These are phyloP conservation scores for Camptogramma bilineatum DNA, from an alignment of 2,888 invertebrate genomes.

Conservation along the genomic window DNA sequence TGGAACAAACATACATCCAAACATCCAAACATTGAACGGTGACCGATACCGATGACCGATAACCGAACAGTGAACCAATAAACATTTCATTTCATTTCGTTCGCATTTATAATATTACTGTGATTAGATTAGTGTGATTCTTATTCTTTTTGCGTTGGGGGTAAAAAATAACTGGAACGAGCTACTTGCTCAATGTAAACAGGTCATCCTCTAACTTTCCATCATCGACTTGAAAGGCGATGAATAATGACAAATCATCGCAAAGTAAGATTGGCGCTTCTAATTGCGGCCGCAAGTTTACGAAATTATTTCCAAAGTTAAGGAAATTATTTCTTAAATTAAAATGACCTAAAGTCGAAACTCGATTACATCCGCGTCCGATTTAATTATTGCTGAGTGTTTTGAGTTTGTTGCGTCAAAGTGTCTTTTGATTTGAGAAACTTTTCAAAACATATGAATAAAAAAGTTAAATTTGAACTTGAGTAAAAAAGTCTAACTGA, in stretches of 20 bases:
- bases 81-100: too few relatives aligned
- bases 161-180: not conserved
- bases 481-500: too few relatives aligned
- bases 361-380: conserved; percentile 33
- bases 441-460: not conserved
- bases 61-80: too few relatives aligned
- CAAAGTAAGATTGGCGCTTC: conserved; percentile 36
- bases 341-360: conserved; percentile 32
- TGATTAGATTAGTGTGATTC: too few relatives aligned
- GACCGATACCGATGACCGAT: too few relatives aligned
- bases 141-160: too few relatives aligned
- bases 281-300: conserved; percentile 36
- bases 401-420: conserved; percentile 22
- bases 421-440: conserved; percentile 13
- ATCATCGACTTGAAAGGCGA: conserved; percentile 38
- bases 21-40: too few relatives aligned
- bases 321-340: conserved; percentile 27
- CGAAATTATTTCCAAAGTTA: conserved; percentile 28
- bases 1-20: too few relatives aligned
- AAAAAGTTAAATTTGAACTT: not conserved
- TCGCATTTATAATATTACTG: too few relatives aligned
- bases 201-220: conserved; percentile 24
- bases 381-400: conserved; percentile 32
- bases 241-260: conserved; percentile 40
- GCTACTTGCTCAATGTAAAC: conserved; percentile 14